Evolutionary conservation across 2,888 invertebrate species (phyloP).

Genomic region (Stomorhina lunata): DNA sequence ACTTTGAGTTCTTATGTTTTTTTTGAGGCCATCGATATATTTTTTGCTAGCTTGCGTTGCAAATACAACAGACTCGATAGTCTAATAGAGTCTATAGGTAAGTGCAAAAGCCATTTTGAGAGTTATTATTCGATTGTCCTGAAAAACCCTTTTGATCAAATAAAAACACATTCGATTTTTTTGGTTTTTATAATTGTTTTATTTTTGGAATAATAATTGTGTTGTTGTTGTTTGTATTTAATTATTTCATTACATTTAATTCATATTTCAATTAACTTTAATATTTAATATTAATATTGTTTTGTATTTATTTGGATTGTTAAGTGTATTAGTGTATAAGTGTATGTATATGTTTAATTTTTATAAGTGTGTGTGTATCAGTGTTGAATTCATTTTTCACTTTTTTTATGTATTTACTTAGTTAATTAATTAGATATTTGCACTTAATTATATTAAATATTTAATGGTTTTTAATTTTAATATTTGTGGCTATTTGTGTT

Average conservation of each 20-base stretch:
- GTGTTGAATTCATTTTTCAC: conserved; percentile 4
- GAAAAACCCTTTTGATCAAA: conserved; percentile 45
- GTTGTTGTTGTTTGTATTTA: conserved; percentile 61
- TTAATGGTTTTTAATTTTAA: conserved; percentile 7
- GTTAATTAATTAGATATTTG: conserved; percentile 63
- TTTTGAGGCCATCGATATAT: too few relatives aligned
- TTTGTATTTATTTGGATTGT: not conserved
- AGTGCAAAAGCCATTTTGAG: too few relatives aligned
- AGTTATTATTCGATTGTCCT: too few relatives aligned
- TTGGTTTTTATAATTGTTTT: conserved; percentile 56
- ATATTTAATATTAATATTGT: conserved; percentile 33
- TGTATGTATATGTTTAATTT: not conserved
- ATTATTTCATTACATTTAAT: conserved; percentile 58
- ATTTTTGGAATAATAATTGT: conserved; percentile 59
- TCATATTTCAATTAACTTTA: conserved; percentile 43
- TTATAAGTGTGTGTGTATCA: not conserved
- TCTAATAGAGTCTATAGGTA: too few relatives aligned
- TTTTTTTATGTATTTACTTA: conserved; percentile 30
- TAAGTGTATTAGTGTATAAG: not conserved
- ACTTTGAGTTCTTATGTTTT: too few relatives aligned
- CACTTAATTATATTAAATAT: conserved; percentile 59
- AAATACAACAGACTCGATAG: too few relatives aligned
- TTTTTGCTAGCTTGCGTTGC: too few relatives aligned
- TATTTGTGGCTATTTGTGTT: not conserved
- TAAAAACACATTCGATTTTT: conserved; percentile 49